Percentiles rank a stretch among this genome's conserved stretches.
These are phyloP conservation scores for Hoplostethus atlanticus DNA, from an alignment of 2,797 vertebrate genomes.

Conservation along the genomic window DNA sequence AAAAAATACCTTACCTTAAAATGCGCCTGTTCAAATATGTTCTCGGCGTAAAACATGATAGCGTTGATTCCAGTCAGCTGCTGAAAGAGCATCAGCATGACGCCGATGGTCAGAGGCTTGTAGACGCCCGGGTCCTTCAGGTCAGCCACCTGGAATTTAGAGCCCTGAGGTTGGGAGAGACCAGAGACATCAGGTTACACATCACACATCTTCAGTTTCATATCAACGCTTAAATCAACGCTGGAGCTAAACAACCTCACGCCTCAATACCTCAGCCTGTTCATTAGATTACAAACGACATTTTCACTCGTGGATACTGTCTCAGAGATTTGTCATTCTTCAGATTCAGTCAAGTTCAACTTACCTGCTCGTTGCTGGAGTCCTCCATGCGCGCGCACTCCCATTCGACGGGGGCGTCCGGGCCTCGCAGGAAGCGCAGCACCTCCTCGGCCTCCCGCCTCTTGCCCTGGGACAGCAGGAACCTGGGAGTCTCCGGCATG, in stretches of 20 bases:
- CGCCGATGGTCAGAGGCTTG: slow-evolving; percentile 89
- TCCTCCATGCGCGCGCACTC: slow-evolving; percentile 87
- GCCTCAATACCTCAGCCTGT: no score
- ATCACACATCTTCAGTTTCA: background rate
- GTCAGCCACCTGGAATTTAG: slow-evolving; percentile 80
- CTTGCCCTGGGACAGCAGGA: slow-evolving; percentile 86
- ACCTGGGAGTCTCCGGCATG: slow-evolving; percentile 94
- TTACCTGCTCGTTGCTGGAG: slow-evolving; percentile 84
- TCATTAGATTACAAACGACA: no score
- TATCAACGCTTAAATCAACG: no score
- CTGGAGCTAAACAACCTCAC: no score
- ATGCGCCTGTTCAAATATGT: slow-evolving; percentile 91
- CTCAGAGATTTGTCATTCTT: background rate
- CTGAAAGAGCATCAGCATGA: slow-evolving; percentile 92
- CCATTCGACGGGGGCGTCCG: slow-evolving; percentile 83
- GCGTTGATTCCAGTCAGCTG: slow-evolving; percentile 95
- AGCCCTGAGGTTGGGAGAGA: slow-evolving; percentile 63
- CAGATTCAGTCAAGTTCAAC: background rate
- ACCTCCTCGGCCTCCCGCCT: slow-evolving; percentile 86
- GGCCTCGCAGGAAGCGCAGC: slow-evolving; percentile 89
- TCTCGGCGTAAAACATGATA: slow-evolving; percentile 95
- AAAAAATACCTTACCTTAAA: slow-evolving; percentile 84
- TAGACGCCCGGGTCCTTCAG: slow-evolving; percentile 87
- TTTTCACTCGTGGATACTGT: no score
- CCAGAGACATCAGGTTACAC: background rate